phyloP scores from a whole-genome alignment of 2,888 invertebrate species.

The Cephonodes hylas region DNA sequence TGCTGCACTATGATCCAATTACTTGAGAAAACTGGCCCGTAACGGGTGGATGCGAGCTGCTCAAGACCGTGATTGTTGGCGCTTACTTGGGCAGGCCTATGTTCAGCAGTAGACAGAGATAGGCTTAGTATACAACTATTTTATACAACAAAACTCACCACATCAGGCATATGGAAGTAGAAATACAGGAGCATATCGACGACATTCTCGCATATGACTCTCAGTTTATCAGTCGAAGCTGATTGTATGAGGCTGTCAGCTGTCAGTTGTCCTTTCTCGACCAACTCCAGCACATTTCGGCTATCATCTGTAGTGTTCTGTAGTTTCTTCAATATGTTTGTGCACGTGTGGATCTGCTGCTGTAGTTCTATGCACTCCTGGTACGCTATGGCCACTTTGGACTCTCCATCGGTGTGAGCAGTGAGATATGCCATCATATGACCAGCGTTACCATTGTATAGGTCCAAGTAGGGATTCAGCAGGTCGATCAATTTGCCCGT shows the following conservation, averaged over 20 bases:
- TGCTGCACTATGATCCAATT: no score
- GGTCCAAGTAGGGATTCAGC: constrained; percentile 87
- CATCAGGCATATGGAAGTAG: constrained; percentile 76
- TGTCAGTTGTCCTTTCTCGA: constrained; percentile 53
- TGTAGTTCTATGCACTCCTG: constrained; percentile 94
- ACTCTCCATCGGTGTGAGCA: constrained; percentile 82
- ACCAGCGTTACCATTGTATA: constrained; percentile 90
- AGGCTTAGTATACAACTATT: no score
- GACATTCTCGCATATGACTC: constrained; percentile 90
- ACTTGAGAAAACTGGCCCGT: no score
- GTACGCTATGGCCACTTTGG: constrained; percentile 70
- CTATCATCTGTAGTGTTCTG: constrained; percentile 80
- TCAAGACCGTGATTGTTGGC: no score
- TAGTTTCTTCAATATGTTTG: constrained; percentile 87
- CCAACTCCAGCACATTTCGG: constrained; percentile 50
- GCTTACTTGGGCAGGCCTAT: no score
- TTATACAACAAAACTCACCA: constrained; percentile 47
- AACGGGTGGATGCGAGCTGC: no score
- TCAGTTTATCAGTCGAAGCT: constrained; percentile 91
- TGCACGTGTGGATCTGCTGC: constrained; percentile 92
- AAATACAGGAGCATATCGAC: constrained; percentile 90
- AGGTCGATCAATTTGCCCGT: constrained; percentile 91
- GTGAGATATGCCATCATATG: constrained; percentile 92
- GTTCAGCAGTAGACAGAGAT: no score
- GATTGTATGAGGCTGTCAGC: constrained; percentile 75